Evolutionary conservation across 2,797 vertebrate genomes (phyloP).

Genomic region (Philypnodon macrostomus): DNA sequence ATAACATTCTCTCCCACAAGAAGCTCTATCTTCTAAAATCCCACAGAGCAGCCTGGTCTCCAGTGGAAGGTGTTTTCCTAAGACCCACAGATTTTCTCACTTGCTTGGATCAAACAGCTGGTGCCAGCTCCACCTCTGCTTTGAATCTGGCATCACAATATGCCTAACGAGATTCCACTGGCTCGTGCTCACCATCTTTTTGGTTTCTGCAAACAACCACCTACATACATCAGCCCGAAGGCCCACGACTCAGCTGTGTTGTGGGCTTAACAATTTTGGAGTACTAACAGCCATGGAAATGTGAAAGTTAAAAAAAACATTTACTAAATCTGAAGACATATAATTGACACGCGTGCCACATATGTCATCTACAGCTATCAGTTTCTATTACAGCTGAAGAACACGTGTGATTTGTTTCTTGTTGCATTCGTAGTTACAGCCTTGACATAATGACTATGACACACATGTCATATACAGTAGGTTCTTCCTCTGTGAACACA

Average conservation of each 20-base stretch:
- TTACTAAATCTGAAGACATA: slow-evolving; percentile 46
- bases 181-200: slow-evolving; percentile 42
- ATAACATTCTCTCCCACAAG: not conserved
- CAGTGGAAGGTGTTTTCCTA: slow-evolving; percentile 38
- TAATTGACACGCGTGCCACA: slow-evolving; percentile 41
- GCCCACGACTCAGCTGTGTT: slow-evolving; percentile 45
- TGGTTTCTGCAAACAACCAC: slow-evolving; percentile 36
- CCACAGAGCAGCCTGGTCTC: slow-evolving; percentile 44
- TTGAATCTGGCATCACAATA: slow-evolving; percentile 56
- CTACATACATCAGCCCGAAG: slow-evolving; percentile 28
- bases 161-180: slow-evolving; percentile 59
- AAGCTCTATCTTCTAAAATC: slow-evolving; percentile 46
- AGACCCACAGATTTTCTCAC: slow-evolving; percentile 50
- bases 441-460: not conserved
- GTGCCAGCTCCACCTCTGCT: slow-evolving; percentile 65
- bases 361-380: slow-evolving; percentile 56
- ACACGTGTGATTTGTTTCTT: slow-evolving; percentile 23
- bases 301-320: slow-evolving; percentile 53
- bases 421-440: slow-evolving; percentile 2
- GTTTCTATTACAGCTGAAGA: slow-evolving; percentile 49
- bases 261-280: slow-evolving; percentile 44
- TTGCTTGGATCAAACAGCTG: slow-evolving; percentile 37
- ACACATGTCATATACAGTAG: no score
- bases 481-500: no score
- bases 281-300: slow-evolving; percentile 45